Evolutionary conservation across 2,113 vertebrate species (phyloP).

Genomic region (Rhegmatorhina hoffmannsi): DNA sequence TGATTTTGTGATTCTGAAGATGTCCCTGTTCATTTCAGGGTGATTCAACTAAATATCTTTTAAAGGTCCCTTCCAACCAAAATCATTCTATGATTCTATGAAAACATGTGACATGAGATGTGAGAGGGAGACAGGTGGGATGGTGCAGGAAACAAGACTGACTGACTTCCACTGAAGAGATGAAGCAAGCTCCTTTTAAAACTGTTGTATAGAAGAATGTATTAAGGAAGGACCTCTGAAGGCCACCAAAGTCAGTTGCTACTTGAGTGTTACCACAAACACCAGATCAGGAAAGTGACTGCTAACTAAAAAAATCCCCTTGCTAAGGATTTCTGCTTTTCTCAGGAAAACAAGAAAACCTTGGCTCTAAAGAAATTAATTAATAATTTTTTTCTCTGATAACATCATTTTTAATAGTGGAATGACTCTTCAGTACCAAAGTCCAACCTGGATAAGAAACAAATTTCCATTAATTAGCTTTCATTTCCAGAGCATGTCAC

Average conservation of each 20-base stretch:
- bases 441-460: neutral
- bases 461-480: neutral
- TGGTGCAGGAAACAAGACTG: neutral
- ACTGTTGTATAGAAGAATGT: neutral
- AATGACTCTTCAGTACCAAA: neutral
- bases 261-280: neutral
- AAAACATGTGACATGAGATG: neutral
- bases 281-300: neutral
- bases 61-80: neutral
- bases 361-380: neutral
- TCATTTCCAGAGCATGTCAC: neutral
- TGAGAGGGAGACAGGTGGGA: neutral
- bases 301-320: neutral
- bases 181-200: neutral
- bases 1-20: neutral
- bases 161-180: neutral
- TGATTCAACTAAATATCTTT: neutral
- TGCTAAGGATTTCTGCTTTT: neutral
- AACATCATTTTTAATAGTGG: neutral
- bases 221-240: neutral
- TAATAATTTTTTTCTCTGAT: neutral
- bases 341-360: neutral
- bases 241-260: neutral
- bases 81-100: neutral
- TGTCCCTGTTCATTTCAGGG: neutral